Conservation (phyloP, 2,797 vertebrate species). For the Sebastes jordani region DNA sequence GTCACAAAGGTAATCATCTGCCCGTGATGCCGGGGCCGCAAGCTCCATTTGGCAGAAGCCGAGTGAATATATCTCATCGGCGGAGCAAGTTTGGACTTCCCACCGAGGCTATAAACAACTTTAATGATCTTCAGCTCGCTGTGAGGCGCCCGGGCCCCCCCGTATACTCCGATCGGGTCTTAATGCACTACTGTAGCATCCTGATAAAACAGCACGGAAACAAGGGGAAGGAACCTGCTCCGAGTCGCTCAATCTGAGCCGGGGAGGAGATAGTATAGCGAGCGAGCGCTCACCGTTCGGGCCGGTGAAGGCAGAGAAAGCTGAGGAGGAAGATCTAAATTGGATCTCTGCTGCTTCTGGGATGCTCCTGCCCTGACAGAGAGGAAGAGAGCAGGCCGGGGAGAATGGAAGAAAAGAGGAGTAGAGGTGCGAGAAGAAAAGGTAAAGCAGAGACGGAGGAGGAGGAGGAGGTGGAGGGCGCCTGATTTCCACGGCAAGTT, state of each 20-base stretch:
- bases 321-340: constrained; percentile 80
- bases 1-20: constrained; percentile 65
- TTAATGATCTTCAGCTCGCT: constrained; percentile 63
- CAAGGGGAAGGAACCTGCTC: constrained; percentile 50
- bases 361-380: constrained; percentile 53
- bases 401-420: constrained; percentile 45
- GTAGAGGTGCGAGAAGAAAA: constrained; percentile 36
- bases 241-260: constrained; percentile 55
- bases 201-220: constrained; percentile 70
- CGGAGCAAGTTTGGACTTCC: constrained; percentile 59
- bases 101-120: constrained; percentile 70
- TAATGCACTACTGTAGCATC: constrained; percentile 51
- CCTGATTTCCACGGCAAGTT: constrained; percentile 40
- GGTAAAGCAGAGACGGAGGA: constrained; percentile 41
- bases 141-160: constrained; percentile 19
- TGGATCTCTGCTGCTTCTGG: constrained; percentile 79
- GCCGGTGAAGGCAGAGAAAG: constrained; percentile 48
- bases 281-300: constrained; percentile 25
- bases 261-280: constrained; percentile 63
- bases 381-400: constrained; percentile 42
- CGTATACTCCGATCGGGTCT: constrained; percentile 21
- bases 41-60: constrained; percentile 55
- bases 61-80: constrained; percentile 58
- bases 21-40: constrained; percentile 38
- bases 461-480: background rate